Evolutionary conservation across 1,140 invertebrate genomes (phyloP).

Genomic region (Holotrichia oblita): DNA sequence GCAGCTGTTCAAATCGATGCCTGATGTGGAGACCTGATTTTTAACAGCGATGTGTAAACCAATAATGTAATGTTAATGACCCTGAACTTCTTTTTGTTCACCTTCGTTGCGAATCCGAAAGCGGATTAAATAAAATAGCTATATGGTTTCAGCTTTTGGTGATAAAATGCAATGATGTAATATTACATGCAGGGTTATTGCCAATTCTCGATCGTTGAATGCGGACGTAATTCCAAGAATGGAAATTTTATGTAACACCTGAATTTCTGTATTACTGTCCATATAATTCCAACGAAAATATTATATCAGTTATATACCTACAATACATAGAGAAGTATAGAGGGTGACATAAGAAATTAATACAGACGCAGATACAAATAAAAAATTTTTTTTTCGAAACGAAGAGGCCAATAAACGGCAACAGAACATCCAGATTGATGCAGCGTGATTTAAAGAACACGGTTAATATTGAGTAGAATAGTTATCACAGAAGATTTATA

Average conservation of each 20-base stretch:
- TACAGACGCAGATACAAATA: too few species aligned
- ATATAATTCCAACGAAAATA: background rate
- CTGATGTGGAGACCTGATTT: background rate
- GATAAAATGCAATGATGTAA: constrained; percentile 24
- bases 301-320: too few species aligned
- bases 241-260: background rate
- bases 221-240: background rate
- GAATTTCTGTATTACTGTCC: background rate
- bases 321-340: too few species aligned
- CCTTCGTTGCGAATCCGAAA: constrained; percentile 6
- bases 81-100: constrained; percentile 22
- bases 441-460: too few species aligned
- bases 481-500: too few species aligned
- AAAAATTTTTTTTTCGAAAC: too few species aligned
- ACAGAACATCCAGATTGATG: too few species aligned
- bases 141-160: background rate
- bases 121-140: background rate
- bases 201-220: background rate
- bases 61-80: constrained; percentile 19
- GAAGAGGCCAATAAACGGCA: too few species aligned
- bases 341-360: too few species aligned
- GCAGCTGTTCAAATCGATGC: background rate
- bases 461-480: too few species aligned
- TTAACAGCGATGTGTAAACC: background rate
- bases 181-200: background rate